Conservation (phyloP, 2,797 vertebrate species). For the Microcaecilia unicolor region DNA sequence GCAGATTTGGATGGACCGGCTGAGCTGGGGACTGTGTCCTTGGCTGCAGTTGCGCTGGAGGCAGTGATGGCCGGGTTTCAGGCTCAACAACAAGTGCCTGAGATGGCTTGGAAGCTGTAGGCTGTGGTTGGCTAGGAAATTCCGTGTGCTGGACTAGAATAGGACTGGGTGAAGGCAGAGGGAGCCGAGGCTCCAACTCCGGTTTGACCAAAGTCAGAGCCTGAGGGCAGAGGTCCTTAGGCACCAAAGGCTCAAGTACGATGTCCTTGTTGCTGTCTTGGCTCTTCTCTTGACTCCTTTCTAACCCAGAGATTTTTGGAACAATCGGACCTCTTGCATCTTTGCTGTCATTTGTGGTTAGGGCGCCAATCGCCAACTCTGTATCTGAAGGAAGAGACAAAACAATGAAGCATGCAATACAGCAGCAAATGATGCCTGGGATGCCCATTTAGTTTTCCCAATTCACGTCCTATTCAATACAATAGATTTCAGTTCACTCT, state of each 20-base stretch:
- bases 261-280: conserved; percentile 77
- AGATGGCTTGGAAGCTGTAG: conserved; percentile 47
- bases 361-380: conserved; percentile 64
- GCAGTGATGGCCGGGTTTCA: conserved; percentile 37
- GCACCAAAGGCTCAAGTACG: conserved; percentile 53
- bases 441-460: no score
- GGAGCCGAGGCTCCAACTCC: conserved; percentile 40
- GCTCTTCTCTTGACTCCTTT: conserved; percentile 93
- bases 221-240: conserved; percentile 56
- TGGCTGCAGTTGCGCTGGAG: conserved; percentile 47
- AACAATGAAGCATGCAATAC: no score
- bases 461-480: no score
- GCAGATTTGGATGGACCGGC: conserved; percentile 51
- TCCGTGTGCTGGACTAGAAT: conserved; percentile 21
- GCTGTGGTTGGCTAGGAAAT: conserved; percentile 10
- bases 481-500: no score
- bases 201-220: conserved; percentile 29
- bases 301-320: conserved; percentile 92
- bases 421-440: no score
- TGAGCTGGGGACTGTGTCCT: conserved; percentile 35
- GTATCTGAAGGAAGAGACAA: conserved; percentile 58
- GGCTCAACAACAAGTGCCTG: conserved; percentile 27
- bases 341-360: conserved; percentile 77
- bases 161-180: conserved; percentile 36
- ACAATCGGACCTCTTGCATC: conserved; percentile 71